phyloP scores from a whole-genome alignment of 2,113 vertebrate species.

The Dissostichus mawsoni region DNA sequence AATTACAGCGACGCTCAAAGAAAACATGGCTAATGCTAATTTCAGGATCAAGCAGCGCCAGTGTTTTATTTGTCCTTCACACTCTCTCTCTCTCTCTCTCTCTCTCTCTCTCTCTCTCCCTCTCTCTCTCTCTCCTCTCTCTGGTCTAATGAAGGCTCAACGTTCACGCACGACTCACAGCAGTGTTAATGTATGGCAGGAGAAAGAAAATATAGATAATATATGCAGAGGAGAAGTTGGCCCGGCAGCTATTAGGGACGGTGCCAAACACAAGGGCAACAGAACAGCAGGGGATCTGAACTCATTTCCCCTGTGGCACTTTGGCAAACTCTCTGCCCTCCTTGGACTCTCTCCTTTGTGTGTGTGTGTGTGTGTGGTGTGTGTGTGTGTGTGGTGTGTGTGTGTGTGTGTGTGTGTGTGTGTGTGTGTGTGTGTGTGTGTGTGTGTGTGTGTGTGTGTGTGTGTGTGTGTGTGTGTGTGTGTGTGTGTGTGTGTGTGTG shows the following conservation, averaged over 20 bases:
- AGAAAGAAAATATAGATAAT: slow-evolving; percentile 14
- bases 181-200: slow-evolving; percentile 36
- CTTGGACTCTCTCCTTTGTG: slow-evolving; percentile 26
- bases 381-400: slow-evolving; percentile 46
- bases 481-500: slow-evolving; percentile 45
- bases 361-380: slow-evolving; percentile 57
- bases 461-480: slow-evolving; percentile 44
- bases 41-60: slow-evolving; percentile 64
- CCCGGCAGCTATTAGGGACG: slow-evolving; percentile 31
- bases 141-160: slow-evolving; percentile 26
- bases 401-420: slow-evolving; percentile 57
- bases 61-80: slow-evolving; percentile 65
- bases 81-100: slow-evolving; percentile 28
- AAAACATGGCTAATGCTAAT: slow-evolving; percentile 75
- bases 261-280: slow-evolving; percentile 71
- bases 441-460: slow-evolving; percentile 27
- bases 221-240: slow-evolving; percentile 46
- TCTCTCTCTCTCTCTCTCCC: slow-evolving; percentile 1
- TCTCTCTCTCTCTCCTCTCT: slow-evolving; percentile 4
- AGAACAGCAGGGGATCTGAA: slow-evolving; percentile 71
- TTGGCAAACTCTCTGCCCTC: slow-evolving; percentile 40
- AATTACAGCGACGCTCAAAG: slow-evolving; percentile 58
- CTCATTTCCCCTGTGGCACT: slow-evolving; percentile 70
- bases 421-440: slow-evolving; percentile 51
- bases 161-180: slow-evolving; percentile 11